Conservation (phyloP, 2,113 vertebrate genomes). For the Menidia beryllina region DNA sequence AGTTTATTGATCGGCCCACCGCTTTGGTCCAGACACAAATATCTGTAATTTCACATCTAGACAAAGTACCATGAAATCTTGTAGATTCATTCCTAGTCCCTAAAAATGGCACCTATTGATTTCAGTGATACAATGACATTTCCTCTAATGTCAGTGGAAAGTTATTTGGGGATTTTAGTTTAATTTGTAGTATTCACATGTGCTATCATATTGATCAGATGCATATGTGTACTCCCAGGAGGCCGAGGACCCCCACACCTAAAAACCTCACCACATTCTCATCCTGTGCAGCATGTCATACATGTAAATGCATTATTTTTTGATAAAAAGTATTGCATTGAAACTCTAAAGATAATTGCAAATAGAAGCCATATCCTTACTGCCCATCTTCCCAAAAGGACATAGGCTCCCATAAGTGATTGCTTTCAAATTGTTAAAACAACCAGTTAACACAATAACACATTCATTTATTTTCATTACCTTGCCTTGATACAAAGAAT, state of each 20-base stretch:
- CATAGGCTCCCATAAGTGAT: too few species aligned
- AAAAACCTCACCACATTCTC: not conserved
- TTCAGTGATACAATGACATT: conserved; percentile 17
- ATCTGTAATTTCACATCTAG: conserved; percentile 4
- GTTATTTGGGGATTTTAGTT: conserved; percentile 10
- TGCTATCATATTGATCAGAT: not conserved
- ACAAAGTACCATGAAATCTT: conserved; percentile 8
- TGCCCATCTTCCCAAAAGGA: too few species aligned
- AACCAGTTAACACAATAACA: too few species aligned
- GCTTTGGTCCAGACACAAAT: conserved; percentile 19
- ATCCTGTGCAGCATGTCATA: too few species aligned
- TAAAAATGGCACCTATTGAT: conserved; percentile 10
- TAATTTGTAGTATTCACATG: not conserved
- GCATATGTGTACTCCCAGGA: too few species aligned
- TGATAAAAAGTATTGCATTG: not conserved
- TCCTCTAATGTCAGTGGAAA: not conserved
- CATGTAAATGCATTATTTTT: not conserved
- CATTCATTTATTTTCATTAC: too few species aligned
- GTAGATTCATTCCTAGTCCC: not conserved
- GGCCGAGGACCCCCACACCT: not conserved
- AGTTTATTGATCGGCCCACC: conserved; percentile 16
- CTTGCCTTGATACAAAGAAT: too few species aligned
- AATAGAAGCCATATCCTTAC: not conserved
- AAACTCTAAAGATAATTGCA: not conserved
- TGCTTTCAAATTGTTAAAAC: too few species aligned